Percentiles rank a stretch among this genome's conserved stretches.
These are phyloP conservation scores for Micropterix aruncella DNA, from an alignment of 2,888 invertebrate genomes.

Conservation along the genomic window DNA sequence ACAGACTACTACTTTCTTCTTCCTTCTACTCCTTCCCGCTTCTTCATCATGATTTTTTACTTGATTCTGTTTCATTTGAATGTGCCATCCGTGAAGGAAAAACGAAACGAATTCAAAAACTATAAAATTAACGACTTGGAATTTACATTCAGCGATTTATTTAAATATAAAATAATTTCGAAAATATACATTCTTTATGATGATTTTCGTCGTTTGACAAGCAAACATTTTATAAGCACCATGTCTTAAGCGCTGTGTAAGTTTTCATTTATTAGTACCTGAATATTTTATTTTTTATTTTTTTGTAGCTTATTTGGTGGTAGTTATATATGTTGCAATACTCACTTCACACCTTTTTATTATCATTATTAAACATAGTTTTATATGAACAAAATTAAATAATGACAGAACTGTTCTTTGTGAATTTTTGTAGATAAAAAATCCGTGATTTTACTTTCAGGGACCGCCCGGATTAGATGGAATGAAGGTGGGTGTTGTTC, in stretches of 20 bases:
- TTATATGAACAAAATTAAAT: no score
- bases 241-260: not conserved
- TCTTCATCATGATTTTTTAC: not conserved
- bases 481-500: constrained; percentile 70
- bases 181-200: no score
- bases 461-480: constrained; percentile 90
- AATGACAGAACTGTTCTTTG: no score
- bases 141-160: no score
- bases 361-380: no score
- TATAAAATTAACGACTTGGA: no score
- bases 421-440: no score
- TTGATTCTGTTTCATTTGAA: no score
- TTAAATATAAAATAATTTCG: no score
- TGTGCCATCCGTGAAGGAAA: no score
- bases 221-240: not conserved
- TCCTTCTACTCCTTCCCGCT: not conserved
- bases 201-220: not conserved
- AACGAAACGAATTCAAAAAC: no score
- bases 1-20: not conserved
- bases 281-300: not conserved
- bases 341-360: not conserved
- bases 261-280: not conserved
- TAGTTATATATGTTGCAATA: not conserved
- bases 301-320: not conserved
- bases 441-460: constrained; percentile 49